Conservation (phyloP, 2,888 invertebrate species). For the Sphaeridia pumilis region DNA sequence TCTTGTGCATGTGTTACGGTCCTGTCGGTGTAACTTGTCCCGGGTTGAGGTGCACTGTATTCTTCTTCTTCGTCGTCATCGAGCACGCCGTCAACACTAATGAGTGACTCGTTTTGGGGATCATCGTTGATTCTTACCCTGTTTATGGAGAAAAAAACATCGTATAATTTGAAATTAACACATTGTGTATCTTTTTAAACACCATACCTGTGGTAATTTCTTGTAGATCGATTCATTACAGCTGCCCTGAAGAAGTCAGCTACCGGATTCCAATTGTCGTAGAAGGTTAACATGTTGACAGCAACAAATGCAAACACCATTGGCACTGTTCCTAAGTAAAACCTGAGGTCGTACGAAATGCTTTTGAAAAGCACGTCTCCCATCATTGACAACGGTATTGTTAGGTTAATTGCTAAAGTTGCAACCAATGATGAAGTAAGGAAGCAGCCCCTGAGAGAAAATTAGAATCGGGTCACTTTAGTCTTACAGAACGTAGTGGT, state of each 20-base stretch:
- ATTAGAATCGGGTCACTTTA: no score
- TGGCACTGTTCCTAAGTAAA: constrained; percentile 66
- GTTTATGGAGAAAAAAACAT: constrained; percentile 6
- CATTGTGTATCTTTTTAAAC: not conserved
- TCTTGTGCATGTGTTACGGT: no score
- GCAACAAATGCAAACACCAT: constrained; percentile 63
- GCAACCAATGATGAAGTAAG: constrained; percentile 83
- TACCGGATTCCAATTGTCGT: constrained; percentile 72
- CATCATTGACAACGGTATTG: constrained; percentile 77
- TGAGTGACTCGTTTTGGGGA: constrained; percentile 58
- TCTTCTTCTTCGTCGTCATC: constrained; percentile 26
- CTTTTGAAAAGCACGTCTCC: constrained; percentile 65
- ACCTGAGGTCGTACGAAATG: constrained; percentile 47
- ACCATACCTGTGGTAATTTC: constrained; percentile 25
- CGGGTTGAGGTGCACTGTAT: no score
- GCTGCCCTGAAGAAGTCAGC: constrained; percentile 47
- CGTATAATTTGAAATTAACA: no score
- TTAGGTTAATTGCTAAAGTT: constrained; percentile 70
- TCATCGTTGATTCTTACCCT: constrained; percentile 53
- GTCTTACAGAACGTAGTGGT: no score
- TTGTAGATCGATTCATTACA: constrained; percentile 28
- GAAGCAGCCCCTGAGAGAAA: constrained; percentile 72
- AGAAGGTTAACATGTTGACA: constrained; percentile 57
- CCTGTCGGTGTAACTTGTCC: no score
- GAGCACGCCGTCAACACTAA: constrained; percentile 47